Base-by-base conservation (phyloP, 2,113 vertebrate genomes). In the Lathamus discolor region DNA sequence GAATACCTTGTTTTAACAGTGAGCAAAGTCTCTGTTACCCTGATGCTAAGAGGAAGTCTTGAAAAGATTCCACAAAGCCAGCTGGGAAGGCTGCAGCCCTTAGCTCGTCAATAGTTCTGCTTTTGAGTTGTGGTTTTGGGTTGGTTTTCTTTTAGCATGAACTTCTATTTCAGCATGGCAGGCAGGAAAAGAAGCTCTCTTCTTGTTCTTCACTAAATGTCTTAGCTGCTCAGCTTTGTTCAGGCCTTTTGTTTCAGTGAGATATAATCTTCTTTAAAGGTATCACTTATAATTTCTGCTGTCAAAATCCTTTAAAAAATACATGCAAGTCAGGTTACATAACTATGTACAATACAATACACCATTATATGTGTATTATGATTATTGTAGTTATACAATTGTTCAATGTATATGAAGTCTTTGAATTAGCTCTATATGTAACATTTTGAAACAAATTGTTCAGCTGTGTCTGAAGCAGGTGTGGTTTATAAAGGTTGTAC, bases 281-380 rank as follows among this genome's bases (percentile, higher is more conserved):
- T 41, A 25, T 74, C 24, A 8, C 20, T 48, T 64, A 9, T 1
- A 20, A 69, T 35, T 78, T 61, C 33, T 92, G 31, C 81, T 75
- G 20, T 69, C 51, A 78, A 67, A 17, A 9, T 12, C 20, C 61
- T 89, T 82, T 51, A 82, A 84, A 85, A 79, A 70, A n/a, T 17
- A 44, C 11, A 2, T 57, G 13, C 20, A 2, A 5, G 1, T 24
- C 35, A 48, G 25, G 35, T 86, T 90, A 77, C 27, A 8, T 93
- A 74, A 79, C 44, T 1, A 0, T 27, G 13, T 46, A 9, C 16
- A 69, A 11, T 33, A 23, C 15, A 23, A 44, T 44, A 12, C 44
- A 18, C 27, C 10, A 7, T 57, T 11, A 10, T 6, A 4, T 0
- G 2, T 62, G 18, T 35, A 8, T n/a, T 73, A 8, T 33, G 62